Conservation (phyloP, 2,888 invertebrate species). For the Platycheirus rosarum region DNA sequence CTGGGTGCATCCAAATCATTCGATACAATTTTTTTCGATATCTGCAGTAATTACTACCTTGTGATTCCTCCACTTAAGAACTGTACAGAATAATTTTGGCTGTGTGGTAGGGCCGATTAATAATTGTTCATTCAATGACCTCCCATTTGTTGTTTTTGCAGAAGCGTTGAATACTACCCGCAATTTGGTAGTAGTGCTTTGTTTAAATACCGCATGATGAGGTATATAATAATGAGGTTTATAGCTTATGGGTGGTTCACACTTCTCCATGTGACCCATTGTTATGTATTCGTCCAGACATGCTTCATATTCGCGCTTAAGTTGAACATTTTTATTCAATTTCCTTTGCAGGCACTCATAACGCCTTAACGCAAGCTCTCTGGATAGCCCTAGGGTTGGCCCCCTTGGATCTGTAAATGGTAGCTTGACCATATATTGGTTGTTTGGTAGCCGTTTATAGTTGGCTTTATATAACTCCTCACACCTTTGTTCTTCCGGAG, state of each 20-base stretch:
- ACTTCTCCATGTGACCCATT: slow-evolving; percentile 3
- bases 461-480: not conserved
- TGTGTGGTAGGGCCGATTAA: too few species aligned
- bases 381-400: not conserved
- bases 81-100: too few species aligned
- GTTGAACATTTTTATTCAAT: not conserved
- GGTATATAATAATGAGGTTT: slow-evolving; percentile 1
- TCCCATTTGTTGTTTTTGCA: not conserved
- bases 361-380: not conserved
- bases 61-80: too few species aligned
- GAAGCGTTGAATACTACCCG: not conserved
- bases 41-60: too few species aligned
- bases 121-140: too few species aligned
- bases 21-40: too few species aligned
- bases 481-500: slow-evolving; percentile 3
- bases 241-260: not conserved
- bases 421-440: not conserved
- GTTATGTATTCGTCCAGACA: not conserved
- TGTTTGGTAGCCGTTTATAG: slow-evolving; percentile 6
- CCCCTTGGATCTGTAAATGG: slow-evolving; percentile 9
- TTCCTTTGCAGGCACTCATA: not conserved
- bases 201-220: not conserved
- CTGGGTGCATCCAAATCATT: too few species aligned
- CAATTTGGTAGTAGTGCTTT: not conserved
- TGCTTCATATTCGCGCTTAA: not conserved